Evolutionary conservation across 53 echinoderm and acorn worm species (phyloP).

Genomic region (Astropecten irregularis): DNA sequence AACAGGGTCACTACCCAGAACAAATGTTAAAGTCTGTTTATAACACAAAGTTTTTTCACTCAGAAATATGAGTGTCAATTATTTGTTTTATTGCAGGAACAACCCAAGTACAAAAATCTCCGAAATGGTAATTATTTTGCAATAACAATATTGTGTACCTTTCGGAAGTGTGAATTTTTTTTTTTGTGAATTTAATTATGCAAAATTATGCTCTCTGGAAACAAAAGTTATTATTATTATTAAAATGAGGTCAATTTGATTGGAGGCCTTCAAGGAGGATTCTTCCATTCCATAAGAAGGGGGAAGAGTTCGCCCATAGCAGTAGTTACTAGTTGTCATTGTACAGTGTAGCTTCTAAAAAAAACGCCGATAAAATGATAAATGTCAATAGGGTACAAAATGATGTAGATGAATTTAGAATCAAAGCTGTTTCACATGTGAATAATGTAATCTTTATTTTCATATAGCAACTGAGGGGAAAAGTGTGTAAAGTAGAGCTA

Average conservation of each 20-base stretch:
- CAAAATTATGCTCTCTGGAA: slow-evolving; percentile 33
- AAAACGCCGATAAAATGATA: slow-evolving; percentile 11
- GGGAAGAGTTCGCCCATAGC: slow-evolving; percentile 17
- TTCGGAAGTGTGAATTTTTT: slow-evolving; percentile 48
- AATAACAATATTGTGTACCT: slow-evolving; percentile 33
- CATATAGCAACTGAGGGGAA: slow-evolving; percentile 20
- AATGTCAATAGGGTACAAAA: slow-evolving; percentile 21
- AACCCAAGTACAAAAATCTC: background rate
- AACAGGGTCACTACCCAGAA: slow-evolving; percentile 31
- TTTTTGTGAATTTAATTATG: slow-evolving; percentile 49
- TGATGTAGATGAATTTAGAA: slow-evolving; percentile 40
- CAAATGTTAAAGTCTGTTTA: slow-evolving; percentile 26
- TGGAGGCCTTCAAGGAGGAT: slow-evolving; percentile 35
- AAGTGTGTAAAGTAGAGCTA: background rate
- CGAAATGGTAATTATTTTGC: slow-evolving; percentile 25
- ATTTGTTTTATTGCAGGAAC: slow-evolving; percentile 1
- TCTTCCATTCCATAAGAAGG: slow-evolving; percentile 30
- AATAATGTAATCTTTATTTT: slow-evolving; percentile 61
- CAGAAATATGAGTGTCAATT: slow-evolving; percentile 28
- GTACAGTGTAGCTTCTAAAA: slow-evolving; percentile 31
- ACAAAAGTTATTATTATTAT: slow-evolving; percentile 9
- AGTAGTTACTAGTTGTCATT: slow-evolving; percentile 16
- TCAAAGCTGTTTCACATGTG: slow-evolving; percentile 45
- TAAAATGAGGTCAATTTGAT: slow-evolving; percentile 45
- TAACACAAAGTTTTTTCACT: background rate